These are phyloP conservation scores for Ligdia adustata DNA, from an alignment of 2,888 invertebrate species.

Conservation along the genomic window DNA sequence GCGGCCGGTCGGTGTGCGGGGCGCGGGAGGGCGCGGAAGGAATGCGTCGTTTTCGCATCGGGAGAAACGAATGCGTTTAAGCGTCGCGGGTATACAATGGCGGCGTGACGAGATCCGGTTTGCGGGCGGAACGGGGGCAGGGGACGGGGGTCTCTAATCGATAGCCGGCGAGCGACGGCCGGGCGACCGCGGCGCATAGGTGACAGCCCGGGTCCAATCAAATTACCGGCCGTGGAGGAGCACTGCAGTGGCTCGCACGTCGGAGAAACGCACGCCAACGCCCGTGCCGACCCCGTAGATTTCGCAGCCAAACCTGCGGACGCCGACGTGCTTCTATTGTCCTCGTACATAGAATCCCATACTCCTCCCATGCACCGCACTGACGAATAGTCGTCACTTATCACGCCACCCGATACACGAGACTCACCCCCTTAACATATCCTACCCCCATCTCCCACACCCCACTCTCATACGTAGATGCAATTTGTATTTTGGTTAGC, in stretches of 20 bases:
- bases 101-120: conserved; percentile 84
- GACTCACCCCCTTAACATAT: conserved; percentile 50
- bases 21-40: conserved; percentile 79
- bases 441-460: conserved; percentile 43
- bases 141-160: conserved; percentile 79
- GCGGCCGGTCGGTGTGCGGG: conserved; percentile 60
- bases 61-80: conserved; percentile 85
- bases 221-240: conserved; percentile 79
- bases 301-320: conserved; percentile 53
- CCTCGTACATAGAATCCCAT: conserved; percentile 46
- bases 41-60: conserved; percentile 85
- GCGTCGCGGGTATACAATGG: conserved; percentile 84
- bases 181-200: conserved; percentile 83
- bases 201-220: conserved; percentile 83
- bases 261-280: conserved; percentile 58
- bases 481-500: conserved; percentile 54
- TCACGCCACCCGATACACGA: conserved; percentile 56
- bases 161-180: conserved; percentile 83
- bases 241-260: conserved; percentile 73
- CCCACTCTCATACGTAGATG: conserved; percentile 41
- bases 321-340: conserved; percentile 50
- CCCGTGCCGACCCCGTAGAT: conserved; percentile 48
- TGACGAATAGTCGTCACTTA: conserved; percentile 66
- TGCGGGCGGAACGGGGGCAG: conserved; percentile 76
- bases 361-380: conserved; percentile 58